Percentiles rank a stretch among this genome's conserved stretches.
phyloP scores from a whole-genome alignment of 2,113 vertebrate genomes.

The Brachyistius frenatus region DNA sequence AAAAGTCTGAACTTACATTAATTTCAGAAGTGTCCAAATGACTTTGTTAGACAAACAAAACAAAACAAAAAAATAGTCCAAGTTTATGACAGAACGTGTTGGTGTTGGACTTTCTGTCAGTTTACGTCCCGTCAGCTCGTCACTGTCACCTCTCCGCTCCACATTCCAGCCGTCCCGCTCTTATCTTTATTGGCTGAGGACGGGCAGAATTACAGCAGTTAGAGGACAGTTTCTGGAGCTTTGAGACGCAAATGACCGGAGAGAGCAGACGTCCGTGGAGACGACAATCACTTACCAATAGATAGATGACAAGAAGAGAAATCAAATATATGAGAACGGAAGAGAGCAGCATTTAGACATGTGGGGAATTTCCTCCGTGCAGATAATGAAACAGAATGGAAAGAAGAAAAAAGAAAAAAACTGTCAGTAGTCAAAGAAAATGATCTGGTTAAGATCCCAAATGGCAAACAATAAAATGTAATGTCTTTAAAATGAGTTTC shows the following conservation, averaged over 20 bases:
- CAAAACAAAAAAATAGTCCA: too few relatives aligned
- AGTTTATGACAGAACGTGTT: too few relatives aligned
- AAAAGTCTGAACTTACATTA: too few relatives aligned
- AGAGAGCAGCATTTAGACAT: conserved; percentile 7
- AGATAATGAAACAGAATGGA: background rate
- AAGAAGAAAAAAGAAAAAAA: background rate
- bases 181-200: conserved; percentile 83
- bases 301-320: conserved; percentile 4
- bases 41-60: too few relatives aligned
- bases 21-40: too few relatives aligned
- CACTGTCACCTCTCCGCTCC: conserved; percentile 64
- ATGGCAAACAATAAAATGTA: too few relatives aligned
- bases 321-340: conserved; percentile 17
- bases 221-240: conserved; percentile 48
- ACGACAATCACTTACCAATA: conserved; percentile 54
- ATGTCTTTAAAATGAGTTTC: too few relatives aligned
- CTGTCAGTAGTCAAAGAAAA: conserved; percentile 61
- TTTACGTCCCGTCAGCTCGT: conserved; percentile 53
- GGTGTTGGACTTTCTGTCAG: background rate
- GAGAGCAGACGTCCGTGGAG: conserved; percentile 5
- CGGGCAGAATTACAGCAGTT: conserved; percentile 59
- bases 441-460: conserved; percentile 47
- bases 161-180: conserved; percentile 74
- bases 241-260: too few relatives aligned
- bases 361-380: background rate